These are phyloP conservation scores for Stenchaetothrips biformis DNA, from an alignment of 2,888 invertebrate genomes.

Conservation along the genomic window DNA sequence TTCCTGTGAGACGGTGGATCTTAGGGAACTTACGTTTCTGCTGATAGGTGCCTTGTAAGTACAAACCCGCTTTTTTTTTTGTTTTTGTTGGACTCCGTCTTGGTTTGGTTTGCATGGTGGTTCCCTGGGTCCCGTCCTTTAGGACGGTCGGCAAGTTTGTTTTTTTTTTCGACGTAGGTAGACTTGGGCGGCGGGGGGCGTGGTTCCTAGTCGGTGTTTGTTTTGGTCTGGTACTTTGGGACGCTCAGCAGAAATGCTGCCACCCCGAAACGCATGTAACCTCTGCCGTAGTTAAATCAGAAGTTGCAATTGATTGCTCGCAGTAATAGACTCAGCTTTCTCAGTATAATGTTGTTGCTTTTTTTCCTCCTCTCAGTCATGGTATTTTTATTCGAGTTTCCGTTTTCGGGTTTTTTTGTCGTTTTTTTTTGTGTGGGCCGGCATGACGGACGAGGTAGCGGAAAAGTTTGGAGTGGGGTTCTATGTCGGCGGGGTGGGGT, in stretches of 20 bases:
- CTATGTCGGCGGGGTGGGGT: neutral
- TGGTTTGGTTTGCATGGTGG: neutral
- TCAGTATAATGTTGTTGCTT: neutral
- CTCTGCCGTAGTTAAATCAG: too few species aligned
- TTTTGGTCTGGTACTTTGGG: too few species aligned
- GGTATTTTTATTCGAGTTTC: neutral
- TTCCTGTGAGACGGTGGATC: conserved; percentile 21
- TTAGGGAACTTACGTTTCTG: conserved; percentile 24
- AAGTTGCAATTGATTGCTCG: too few species aligned
- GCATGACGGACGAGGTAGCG: neutral
- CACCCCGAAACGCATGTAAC: too few species aligned
- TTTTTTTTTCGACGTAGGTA: too few species aligned
- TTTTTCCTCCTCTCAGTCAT: neutral
- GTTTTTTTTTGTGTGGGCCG: neutral
- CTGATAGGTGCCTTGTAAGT: conserved; percentile 24
- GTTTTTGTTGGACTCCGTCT: neutral
- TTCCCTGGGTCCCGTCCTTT: neutral
- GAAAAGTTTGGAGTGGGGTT: neutral
- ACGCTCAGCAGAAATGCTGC: too few species aligned
- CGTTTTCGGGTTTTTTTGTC: neutral
- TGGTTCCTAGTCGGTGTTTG: too few species aligned
- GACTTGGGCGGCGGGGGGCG: too few species aligned
- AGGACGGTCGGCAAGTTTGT: too few species aligned
- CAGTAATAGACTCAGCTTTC: neutral
- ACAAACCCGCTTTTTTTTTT: neutral